Conservation (phyloP, 30 jellyfish, hydroid and myxozoan species). For the Sanderia malayensis region DNA sequence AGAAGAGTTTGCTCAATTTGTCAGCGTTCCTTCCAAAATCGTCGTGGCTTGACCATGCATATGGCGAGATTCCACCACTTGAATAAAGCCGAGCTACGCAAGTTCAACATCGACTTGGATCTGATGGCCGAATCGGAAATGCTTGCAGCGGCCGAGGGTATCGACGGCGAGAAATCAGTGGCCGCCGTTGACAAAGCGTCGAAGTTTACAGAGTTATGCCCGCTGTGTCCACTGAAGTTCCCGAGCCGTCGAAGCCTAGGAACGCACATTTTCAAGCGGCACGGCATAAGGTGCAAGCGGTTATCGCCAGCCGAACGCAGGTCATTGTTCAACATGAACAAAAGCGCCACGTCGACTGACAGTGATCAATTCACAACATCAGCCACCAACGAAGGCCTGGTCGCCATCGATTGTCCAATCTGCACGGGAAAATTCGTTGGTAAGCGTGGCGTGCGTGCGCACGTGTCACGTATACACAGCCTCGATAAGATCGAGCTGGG, state of each 20-base stretch:
- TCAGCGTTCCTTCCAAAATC: slow-evolving; percentile 53
- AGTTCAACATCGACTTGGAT: slow-evolving; percentile 29
- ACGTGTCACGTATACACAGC: slow-evolving; percentile 61
- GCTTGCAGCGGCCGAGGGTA: slow-evolving; percentile 13
- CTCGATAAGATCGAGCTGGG: slow-evolving; percentile 63
- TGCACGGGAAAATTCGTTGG: slow-evolving; percentile 72
- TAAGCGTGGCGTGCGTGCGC: slow-evolving; percentile 65
- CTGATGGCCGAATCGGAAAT: background rate
- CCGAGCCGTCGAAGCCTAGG: slow-evolving; percentile 68
- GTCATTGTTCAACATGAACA: slow-evolving; percentile 24
- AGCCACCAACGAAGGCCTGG: slow-evolving; percentile 29
- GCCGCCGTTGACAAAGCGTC: slow-evolving; percentile 3
- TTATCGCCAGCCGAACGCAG: slow-evolving; percentile 58
- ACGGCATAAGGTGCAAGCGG: slow-evolving; percentile 78
- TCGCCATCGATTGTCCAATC: slow-evolving; percentile 80
- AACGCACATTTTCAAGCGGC: slow-evolving; percentile 73
- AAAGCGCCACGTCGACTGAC: background rate
- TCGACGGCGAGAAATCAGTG: background rate
- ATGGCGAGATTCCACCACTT: slow-evolving; percentile 65
- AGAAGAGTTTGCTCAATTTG: slow-evolving; percentile 65
- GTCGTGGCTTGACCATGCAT: slow-evolving; percentile 78
- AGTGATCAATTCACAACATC: background rate
- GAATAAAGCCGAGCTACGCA: slow-evolving; percentile 55
- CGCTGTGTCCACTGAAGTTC: slow-evolving; percentile 43
- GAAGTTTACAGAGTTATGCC: slow-evolving; percentile 43